Conservation (phyloP, 30 jellyfish, hydroid and myxozoan species). For the Aurelia aurita complex sp. Pacific region DNA sequence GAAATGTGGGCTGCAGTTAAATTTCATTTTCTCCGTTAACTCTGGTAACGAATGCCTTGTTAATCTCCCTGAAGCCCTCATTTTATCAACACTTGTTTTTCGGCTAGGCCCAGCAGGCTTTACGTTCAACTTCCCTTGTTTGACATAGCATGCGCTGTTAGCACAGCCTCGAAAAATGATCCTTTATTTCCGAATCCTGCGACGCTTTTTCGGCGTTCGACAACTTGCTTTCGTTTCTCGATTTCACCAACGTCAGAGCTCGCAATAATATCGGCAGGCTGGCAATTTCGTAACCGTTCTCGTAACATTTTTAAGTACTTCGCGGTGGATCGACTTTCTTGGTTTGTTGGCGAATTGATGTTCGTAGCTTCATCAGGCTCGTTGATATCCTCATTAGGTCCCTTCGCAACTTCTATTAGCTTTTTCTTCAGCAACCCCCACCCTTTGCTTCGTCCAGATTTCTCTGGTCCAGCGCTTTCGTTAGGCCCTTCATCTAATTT, state of each 20-base stretch:
- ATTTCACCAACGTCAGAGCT: conserved; percentile 64
- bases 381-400: background rate
- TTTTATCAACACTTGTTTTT: conserved; percentile 12
- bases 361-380: background rate
- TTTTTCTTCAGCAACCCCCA: conserved; percentile 37
- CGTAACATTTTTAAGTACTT: conserved; percentile 55
- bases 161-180: conserved; percentile 66
- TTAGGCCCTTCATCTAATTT: background rate
- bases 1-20: conserved; percentile 66
- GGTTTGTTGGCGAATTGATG: background rate
- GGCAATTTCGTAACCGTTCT: conserved; percentile 62
- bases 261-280: conserved; percentile 73
- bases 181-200: background rate
- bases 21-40: conserved; percentile 16
- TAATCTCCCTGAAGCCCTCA: background rate
- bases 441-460: background rate
- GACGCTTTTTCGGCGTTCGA: conserved; percentile 44
- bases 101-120: conserved; percentile 16
- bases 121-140: conserved; percentile 20
- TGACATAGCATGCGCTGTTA: conserved; percentile 68
- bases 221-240: conserved; percentile 37
- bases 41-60: conserved; percentile 35
- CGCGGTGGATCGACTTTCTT: conserved; percentile 25
- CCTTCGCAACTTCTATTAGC: background rate
- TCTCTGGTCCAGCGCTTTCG: background rate